Conservation (phyloP, 2,113 vertebrate genomes). For the Emberiza fucata region DNA sequence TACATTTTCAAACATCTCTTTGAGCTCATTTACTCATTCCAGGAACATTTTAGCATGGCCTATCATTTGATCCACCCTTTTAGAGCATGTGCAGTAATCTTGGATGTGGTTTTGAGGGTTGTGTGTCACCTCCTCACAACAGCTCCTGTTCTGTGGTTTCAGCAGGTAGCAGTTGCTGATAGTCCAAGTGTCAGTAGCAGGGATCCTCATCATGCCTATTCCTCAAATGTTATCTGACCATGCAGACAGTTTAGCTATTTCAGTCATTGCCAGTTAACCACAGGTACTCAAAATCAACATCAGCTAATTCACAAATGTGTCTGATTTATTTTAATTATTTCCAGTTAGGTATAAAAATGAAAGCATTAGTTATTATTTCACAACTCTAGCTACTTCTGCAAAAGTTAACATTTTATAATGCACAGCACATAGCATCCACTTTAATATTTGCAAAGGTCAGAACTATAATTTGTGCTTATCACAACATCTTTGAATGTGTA, state of each 20-base stretch:
- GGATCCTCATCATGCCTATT: not conserved
- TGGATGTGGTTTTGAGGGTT: not conserved
- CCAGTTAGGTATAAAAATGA: not conserved
- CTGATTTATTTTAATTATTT: not conserved
- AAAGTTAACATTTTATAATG: not conserved
- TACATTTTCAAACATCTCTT: not conserved
- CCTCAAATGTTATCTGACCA: not conserved
- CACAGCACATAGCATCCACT: not conserved
- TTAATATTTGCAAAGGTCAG: not conserved
- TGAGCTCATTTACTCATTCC: not conserved
- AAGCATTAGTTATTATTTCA: not conserved
- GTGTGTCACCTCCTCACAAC: not conserved
- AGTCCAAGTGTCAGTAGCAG: not conserved
- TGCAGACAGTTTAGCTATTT: not conserved
- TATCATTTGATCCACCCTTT: fast-evolving
- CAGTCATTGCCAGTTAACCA: not conserved
- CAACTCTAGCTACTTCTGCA: not conserved
- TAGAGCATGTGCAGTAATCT: not conserved
- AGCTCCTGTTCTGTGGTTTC: fast-evolving
- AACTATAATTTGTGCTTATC: not conserved
- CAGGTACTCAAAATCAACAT: not conserved
- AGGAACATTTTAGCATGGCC: not conserved
- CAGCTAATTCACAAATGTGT: not conserved
- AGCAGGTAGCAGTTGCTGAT: not conserved
- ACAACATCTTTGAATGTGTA: not conserved